Evolutionary conservation across 2,888 invertebrate species (phyloP).

Genomic region (Lasioglossum lativentre): DNA sequence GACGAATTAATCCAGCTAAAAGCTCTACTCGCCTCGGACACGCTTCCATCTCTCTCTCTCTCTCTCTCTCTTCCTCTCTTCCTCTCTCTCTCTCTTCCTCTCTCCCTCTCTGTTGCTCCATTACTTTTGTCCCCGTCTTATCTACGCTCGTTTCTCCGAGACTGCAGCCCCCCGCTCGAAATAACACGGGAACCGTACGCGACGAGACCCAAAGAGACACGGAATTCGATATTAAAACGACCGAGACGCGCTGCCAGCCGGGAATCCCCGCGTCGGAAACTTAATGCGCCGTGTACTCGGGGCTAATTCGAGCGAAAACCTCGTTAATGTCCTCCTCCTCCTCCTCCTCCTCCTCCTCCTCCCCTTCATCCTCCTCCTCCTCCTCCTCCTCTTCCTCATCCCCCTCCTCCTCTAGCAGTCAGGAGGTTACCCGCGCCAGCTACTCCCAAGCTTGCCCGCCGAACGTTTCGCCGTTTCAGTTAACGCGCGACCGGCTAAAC

Average conservation of each 20-base stretch:
- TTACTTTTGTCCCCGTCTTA: constrained; percentile 8
- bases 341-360: constrained; percentile 29
- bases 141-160: constrained; percentile 11
- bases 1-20: constrained; percentile 80
- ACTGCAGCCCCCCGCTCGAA: constrained; percentile 37
- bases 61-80: no score
- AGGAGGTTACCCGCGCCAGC: constrained; percentile 25
- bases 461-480: constrained; percentile 37
- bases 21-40: constrained; percentile 65
- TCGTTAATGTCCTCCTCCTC: constrained; percentile 73
- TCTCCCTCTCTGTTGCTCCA: background rate
- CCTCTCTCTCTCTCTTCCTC: background rate
- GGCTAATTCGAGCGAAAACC: constrained; percentile 79
- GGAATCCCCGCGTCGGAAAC: constrained; percentile 66
- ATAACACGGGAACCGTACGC: constrained; percentile 37
- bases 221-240: constrained; percentile 76
- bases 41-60: background rate
- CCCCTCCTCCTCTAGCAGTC: background rate
- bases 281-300: constrained; percentile 77
- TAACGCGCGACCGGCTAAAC: constrained; percentile 48
- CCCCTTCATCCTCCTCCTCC: constrained; percentile 18
- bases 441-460: constrained; percentile 26
- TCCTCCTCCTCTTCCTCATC: background rate
- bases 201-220: constrained; percentile 66
- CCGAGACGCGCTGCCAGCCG: constrained; percentile 40